Base-by-base conservation (phyloP, 2,797 vertebrate genomes). In the Sphaeramia orbicularis region DNA sequence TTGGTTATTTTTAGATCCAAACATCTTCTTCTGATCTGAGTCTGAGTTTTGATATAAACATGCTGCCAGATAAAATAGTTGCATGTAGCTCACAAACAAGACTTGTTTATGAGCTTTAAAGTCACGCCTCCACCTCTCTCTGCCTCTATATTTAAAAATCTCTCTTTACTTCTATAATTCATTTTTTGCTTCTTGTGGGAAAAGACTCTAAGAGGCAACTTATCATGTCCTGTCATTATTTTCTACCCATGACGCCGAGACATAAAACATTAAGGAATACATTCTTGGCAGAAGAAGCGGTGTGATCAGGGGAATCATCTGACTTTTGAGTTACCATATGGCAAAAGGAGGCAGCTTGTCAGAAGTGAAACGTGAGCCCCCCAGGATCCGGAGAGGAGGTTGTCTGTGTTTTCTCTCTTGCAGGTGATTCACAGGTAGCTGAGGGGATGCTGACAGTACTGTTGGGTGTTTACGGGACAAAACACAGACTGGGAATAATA, bases 371-470 rank as follows among this genome's bases (percentile, higher is more conserved):
- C 75, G 69, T 74, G 62, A 18, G 30, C 67, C 77, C 73, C 62
- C 21, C 21, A 69, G 83, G 84, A 89, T 74, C 40, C 51, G 24
- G 21, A 37, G 54, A 78, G 42, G 60, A 86, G 37, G 57, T 65
- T 73, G 53, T 76, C 73, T 89, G 63, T 89, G 69, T 86, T 86
- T 61, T 76, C 38, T 67, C 65, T 80, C 74, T 68, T 74, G 86
- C 81, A 83, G 86, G 80, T 81, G 76, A 80, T 70, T 72, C 69
- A 84, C 88, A 88, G 79, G 89, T 89, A 76, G 71, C 73, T 57
- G 69, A 62, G 53, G 56, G 66, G 74, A 79, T 61, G 64, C 67
- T 77, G 66, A 74, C 68, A 78, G 58, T 50, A 21, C 63, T 45
- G 50, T 41, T 49, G 73, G 81, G 74, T 60, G 14, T 66, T 24